Evolutionary conservation across 92 coral and sea anemone genomes (phyloP), one percentile per base, ranked within the genome.

Genomic region (Heteractis magnifica): DNA sequence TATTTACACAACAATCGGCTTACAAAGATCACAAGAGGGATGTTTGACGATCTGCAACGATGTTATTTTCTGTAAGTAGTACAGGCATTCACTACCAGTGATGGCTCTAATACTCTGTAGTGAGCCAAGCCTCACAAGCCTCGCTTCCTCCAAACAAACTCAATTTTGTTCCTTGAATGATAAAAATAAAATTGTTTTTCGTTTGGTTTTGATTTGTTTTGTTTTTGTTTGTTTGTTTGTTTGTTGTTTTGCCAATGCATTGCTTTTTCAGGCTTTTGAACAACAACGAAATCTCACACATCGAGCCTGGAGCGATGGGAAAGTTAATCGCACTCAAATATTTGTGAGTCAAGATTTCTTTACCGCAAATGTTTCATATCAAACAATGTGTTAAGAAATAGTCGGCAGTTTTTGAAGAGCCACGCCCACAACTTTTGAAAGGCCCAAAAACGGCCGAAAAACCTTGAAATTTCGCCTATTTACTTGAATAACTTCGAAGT

Each of bases 261-360:
- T 62, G 70, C 23, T 62, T 73, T 53, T 34, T 8, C 15, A 82
- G 86, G 13, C 60, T 79, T 16, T 71, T 82, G 13, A 82, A 73
- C 86, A 82, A 82, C 72, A 82, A 82, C 56, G 65, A 82, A 14
- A 82, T 82, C 51, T 49, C 78, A 6, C 55, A 73, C 71, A 74
- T 82, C 13, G 86, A 82, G 41, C 72, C 86, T 56, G 80, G 53
- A 48, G 86, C 80, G 55, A 48, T 82, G 9, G 23, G 52, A 4
- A 70, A 79, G 52, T 21, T 73, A 49, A 73, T 49, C 16, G 23
- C 13, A 23, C 49, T 55, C 21, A 19, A 74, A 23, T 41, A 65
- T 8, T 4, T 72, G 86, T 82, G 19, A 82, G 80, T 52, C 75
- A 53, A 74, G 9, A 26, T 73, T 58, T 58, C 16, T 58, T 12